Conservation (phyloP, 2,113 vertebrate genomes). For the Centropristis striata region DNA sequence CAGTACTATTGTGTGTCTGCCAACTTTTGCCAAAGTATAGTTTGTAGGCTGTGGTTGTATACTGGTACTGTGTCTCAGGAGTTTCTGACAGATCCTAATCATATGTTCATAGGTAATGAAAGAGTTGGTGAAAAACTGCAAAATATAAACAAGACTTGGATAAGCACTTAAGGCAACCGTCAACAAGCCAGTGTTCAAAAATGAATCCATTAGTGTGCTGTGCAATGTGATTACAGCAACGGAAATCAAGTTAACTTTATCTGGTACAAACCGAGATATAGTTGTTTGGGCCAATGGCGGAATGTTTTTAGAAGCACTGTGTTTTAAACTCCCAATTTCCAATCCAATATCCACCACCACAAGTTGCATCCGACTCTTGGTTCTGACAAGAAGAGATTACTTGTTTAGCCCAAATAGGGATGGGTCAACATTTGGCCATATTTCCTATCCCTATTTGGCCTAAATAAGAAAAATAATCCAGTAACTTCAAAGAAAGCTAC, state of each 20-base stretch:
- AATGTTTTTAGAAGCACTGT: background rate
- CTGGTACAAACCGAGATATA: conserved; percentile 2
- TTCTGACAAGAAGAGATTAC: background rate
- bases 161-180: conserved; percentile 34
- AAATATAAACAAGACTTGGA: conserved; percentile 43
- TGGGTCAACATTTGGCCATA: no score
- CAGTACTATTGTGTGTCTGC: conserved; percentile 35
- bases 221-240: conserved; percentile 27
- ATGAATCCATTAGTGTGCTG: conserved; percentile 22
- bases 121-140: conserved; percentile 32
- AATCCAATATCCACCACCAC: background rate
- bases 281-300: background rate
- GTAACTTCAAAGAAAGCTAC: background rate
- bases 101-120: conserved; percentile 49
- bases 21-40: conserved; percentile 46
- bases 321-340: background rate
- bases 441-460: background rate
- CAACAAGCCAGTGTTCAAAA: conserved; percentile 19
- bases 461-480: background rate
- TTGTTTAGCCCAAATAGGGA: background rate
- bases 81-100: conserved; percentile 49
- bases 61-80: conserved; percentile 34
- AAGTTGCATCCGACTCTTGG: background rate
- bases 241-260: conserved; percentile 17
- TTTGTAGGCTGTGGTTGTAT: conserved; percentile 29